These are phyloP conservation scores for Prolemur simus DNA, from an alignment of 2,113 vertebrate species.

Conservation along the genomic window DNA sequence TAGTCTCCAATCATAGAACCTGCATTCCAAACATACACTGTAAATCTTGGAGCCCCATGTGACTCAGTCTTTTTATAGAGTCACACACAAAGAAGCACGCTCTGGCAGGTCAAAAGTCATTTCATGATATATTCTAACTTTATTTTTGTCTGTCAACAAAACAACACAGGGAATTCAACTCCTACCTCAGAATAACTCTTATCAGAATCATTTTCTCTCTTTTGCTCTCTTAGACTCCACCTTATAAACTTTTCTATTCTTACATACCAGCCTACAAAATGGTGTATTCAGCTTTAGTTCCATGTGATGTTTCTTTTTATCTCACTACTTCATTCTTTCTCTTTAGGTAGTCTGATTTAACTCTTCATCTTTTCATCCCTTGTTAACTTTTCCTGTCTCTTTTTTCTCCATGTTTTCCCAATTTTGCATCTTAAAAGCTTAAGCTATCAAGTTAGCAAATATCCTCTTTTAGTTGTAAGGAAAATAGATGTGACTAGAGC, in stretches of 20 bases:
- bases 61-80: not conserved
- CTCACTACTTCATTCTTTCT: not conserved
- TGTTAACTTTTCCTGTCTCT: not conserved
- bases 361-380: not conserved
- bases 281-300: not conserved
- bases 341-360: not conserved
- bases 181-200: not conserved
- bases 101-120: not conserved
- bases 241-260: not conserved
- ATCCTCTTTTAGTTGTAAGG: not conserved
- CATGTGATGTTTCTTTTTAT: not conserved
- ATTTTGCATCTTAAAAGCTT: not conserved
- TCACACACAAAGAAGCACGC: not conserved
- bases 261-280: not conserved
- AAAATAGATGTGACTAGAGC: not conserved
- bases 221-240: not conserved
- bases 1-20: not conserved
- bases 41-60: not conserved
- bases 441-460: conserved; percentile 24
- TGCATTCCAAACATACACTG: not conserved
- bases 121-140: not conserved
- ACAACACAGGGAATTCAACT: not conserved
- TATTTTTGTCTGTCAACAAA: not conserved
- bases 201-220: not conserved
- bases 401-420: not conserved